Evolutionary conservation across 2,797 vertebrate genomes (phyloP), one percentile per base, ranked within the genome.

Genomic region (Hippocampus kuda): DNA sequence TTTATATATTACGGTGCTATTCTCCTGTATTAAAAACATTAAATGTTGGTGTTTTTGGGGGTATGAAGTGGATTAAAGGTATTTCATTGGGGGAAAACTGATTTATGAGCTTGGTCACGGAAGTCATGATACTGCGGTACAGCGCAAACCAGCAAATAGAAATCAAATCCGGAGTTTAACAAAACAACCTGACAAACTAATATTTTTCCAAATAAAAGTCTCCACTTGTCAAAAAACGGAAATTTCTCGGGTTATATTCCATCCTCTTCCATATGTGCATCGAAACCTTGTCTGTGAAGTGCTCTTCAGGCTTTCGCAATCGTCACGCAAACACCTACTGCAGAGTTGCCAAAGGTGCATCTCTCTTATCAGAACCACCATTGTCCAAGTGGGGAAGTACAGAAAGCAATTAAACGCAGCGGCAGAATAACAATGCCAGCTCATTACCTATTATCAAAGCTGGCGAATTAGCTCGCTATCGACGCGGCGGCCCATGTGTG

Each of bases 391-490:
- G 81, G 86, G 87, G 89, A 89, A 90, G 89, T 89, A 90, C 88
- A 89, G 89, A 92, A 92, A 91, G 91, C 89, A 93, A 92, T 93
- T 92, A 92, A 38, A 90, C 86, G 85, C 79, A 63, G 80, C 88
- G 84, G 79, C 84, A 85, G 89, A 91, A 92, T 90, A 91, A 91
- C 91, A 91, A 91, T 89, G 88, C 77, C 69, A 87, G 90, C 91
- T 92, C 90, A 91, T 93, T 91, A 91, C 88, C 87, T 87, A 89
- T 89, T 91, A 91, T 91, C 91, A 91, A 91, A 91, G 88, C 83
- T 77, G 72, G 85, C 84, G 88, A 91, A 91, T 91, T 91, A 91
- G 89, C 91, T 93, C 87, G 86, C 87, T 86, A 88, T 91, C 89
- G 89, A 48, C 63, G 84, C 86, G 74, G 84, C 84, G 81, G 84